Evolutionary conservation across 2,888 invertebrate species (phyloP).

Genomic region (Loripinus fragilis): DNA sequence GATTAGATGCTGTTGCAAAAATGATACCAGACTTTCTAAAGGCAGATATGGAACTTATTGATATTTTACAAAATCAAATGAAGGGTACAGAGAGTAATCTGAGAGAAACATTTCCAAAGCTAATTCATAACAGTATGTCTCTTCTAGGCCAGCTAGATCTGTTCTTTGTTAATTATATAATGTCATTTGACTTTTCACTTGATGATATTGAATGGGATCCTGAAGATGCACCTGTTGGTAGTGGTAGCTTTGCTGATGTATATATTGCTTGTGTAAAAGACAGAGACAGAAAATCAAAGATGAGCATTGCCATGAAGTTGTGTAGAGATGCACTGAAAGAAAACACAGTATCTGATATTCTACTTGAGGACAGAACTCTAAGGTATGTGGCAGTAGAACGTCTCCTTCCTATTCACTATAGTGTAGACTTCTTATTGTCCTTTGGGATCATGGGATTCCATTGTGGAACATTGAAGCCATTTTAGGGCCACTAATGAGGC

Average conservation of each 20-base stretch:
- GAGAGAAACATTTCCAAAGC: conserved; percentile 62
- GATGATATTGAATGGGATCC: conserved; percentile 67
- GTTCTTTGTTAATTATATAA: conserved; percentile 72
- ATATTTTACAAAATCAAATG: conserved; percentile 64
- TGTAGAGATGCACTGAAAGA: conserved; percentile 63
- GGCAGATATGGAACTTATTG: conserved; percentile 72
- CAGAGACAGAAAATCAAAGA: conserved; percentile 10
- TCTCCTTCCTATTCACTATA: too few species aligned
- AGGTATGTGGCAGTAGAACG: conserved; percentile 54
- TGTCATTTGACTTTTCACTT: conserved; percentile 71
- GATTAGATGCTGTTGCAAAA: conserved; percentile 66
- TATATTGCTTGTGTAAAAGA: conserved; percentile 57
- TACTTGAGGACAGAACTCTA: conserved; percentile 75
- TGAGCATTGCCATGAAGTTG: conserved; percentile 68
- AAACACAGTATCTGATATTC: conserved; percentile 67
- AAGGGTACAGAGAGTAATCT: conserved; percentile 62
- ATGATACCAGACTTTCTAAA: conserved; percentile 76
- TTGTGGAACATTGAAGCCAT: too few species aligned
- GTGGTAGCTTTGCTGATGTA: conserved; percentile 77
- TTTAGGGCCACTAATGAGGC: too few species aligned
- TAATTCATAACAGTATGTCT: conserved; percentile 46
- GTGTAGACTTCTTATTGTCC: too few species aligned
- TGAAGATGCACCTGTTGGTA: conserved; percentile 62
- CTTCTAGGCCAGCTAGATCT: conserved; percentile 72
- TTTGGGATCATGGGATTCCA: too few species aligned